These are phyloP conservation scores for Gorsachius goisagi DNA, from an alignment of 2,113 vertebrate species.

Conservation along the genomic window DNA sequence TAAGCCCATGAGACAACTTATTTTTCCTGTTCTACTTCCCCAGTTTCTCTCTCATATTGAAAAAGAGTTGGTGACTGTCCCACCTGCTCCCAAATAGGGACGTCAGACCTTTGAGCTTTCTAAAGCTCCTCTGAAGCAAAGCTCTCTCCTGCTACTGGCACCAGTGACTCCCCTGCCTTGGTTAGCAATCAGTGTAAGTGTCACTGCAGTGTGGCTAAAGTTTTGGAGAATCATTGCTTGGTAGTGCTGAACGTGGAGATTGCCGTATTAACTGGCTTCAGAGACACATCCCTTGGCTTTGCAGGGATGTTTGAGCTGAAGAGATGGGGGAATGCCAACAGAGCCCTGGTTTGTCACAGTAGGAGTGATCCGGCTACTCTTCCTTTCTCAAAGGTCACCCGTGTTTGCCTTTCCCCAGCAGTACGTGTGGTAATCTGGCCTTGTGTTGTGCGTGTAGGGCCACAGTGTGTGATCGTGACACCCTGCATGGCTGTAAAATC, in stretches of 20 bases:
- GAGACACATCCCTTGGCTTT: neutral
- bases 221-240: neutral
- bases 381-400: neutral
- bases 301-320: neutral
- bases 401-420: neutral
- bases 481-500: neutral
- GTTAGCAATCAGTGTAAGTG: accelerated
- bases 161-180: neutral
- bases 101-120: neutral
- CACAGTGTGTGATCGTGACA: neutral
- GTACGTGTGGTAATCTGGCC: neutral
- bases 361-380: neutral
- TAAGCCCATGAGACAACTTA: neutral
- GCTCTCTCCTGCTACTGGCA: neutral
- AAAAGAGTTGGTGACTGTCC: neutral
- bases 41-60: neutral
- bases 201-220: neutral
- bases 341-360: neutral
- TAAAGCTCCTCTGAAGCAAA: neutral
- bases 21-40: neutral
- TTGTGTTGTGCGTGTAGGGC: neutral
- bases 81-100: neutral
- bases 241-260: neutral
- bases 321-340: neutral
- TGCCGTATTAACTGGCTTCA: neutral